Evolutionary conservation across 2,797 vertebrate species (phyloP).

Genomic region (Astyanax mexicanus): DNA sequence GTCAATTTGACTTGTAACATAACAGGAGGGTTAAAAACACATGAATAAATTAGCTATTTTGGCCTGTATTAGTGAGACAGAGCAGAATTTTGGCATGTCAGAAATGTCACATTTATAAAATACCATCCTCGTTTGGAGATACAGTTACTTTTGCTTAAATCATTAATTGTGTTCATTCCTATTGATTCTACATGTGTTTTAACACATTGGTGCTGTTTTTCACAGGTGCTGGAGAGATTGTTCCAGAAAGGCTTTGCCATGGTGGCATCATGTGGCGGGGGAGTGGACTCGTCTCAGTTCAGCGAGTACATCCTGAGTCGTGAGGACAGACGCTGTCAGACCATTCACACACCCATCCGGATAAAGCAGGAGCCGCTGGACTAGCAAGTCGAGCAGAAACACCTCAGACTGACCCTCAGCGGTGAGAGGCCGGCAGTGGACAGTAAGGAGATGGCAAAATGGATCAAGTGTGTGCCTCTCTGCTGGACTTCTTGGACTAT

Average conservation of each 20-base stretch:
- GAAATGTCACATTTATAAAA: no score
- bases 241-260: constrained; percentile 97
- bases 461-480: not conserved
- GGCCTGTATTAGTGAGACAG: no score
- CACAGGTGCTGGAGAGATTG: constrained; percentile 94
- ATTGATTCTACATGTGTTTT: not conserved
- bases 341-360: constrained; percentile 91
- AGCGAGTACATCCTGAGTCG: constrained; percentile 97
- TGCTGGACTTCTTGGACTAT: constrained; percentile 22
- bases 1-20: no score
- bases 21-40: no score
- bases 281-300: constrained; percentile 99
- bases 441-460: constrained; percentile 17
- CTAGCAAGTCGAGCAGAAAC: constrained; percentile 74
- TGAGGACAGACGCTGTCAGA: constrained; percentile 91
- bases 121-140: no score
- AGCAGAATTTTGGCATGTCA: no score
- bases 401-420: constrained; percentile 15
- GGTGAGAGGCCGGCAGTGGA: constrained; percentile 22
- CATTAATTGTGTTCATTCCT: no score
- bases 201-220: not conserved
- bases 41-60: no score
- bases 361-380: constrained; percentile 99
- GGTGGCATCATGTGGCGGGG: constrained; percentile 94
- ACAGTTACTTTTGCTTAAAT: no score